Base-by-base conservation (phyloP, 2,888 invertebrate species). In the Drosophila tripunctata region DNA sequence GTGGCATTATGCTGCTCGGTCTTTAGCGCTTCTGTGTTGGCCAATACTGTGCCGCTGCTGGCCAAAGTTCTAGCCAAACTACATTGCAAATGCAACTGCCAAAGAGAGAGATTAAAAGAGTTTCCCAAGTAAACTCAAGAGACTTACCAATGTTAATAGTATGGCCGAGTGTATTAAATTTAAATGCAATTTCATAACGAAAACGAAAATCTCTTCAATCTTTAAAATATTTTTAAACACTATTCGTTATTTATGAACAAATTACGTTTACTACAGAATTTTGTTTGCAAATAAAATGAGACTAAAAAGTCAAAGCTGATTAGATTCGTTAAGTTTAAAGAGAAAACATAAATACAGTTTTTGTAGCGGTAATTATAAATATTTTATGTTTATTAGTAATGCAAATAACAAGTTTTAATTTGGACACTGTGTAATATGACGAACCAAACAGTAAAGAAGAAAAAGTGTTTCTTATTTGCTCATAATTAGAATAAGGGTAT, bases 341-440 rank as follows among this genome's bases (percentile, higher is more conserved):
- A 38, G 10, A n/a, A 21, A 19, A n/a, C 12, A 1, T 6, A 10
- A 3, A 19, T 30, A 45, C 44, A 45, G 17, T n/a, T 45, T 17
- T 21, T 44, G n/a, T 17, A 27, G 10, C 2, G 10, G 19, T 8
- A 10, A 5, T 17, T 7, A 30, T 44, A 44, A 31, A 30, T 44
- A n/a, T n/a, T n/a, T n/a, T n/a, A n/a, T n/a, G n/a, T n/a, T n/a
- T n/a, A n/a, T n/a, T n/a, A n/a, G n/a, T n/a, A n/a, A 45, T 62
- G 66, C 54, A 78, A 76, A 69, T 79, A 76, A 60, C 60, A 55
- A 31, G 36, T 57, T 52, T 45, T 54, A 62, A 60, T 45, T 64
- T 7, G 2, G 12, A 15, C 5, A 15, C n/a, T 24, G 22, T 35
- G 47, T 4, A 14, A 24, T 14, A 31, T 0, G n/a, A 22, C 12